Conservation (phyloP, 2,888 invertebrate species). For the Drosophila rellima region DNA sequence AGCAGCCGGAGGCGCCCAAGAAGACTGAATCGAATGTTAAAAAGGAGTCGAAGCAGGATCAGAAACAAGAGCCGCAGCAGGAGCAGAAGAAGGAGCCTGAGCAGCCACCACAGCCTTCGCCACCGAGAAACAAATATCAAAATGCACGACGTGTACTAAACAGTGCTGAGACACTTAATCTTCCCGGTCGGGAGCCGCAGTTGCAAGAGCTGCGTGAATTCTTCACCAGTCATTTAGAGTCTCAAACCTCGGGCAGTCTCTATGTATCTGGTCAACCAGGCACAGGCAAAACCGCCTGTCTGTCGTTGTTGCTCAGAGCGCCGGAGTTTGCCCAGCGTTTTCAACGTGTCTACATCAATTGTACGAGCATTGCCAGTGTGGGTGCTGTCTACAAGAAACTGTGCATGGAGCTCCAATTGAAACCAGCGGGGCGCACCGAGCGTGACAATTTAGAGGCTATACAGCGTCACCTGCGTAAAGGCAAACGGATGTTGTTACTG, state of each 20-base stretch:
- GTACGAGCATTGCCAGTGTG: slow-evolving; percentile 95
- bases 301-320: slow-evolving; percentile 90
- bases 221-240: slow-evolving; percentile 89
- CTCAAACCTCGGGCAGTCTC: slow-evolving; percentile 91
- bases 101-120: slow-evolving; percentile 33
- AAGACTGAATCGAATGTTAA: slow-evolving; percentile 46
- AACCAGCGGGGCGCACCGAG: slow-evolving; percentile 87
- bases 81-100: slow-evolving; percentile 10
- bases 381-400: slow-evolving; percentile 92
- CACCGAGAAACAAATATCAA: slow-evolving; percentile 83
- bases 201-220: slow-evolving; percentile 89
- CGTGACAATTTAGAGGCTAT: slow-evolving; percentile 89
- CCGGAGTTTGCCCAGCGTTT: slow-evolving; percentile 87
- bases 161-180: slow-evolving; percentile 85
- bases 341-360: slow-evolving; percentile 90
- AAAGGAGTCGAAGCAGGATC: not conserved
- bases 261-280: slow-evolving; percentile 99
- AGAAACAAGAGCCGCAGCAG: slow-evolving; percentile 26
- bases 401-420: slow-evolving; percentile 89
- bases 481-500: slow-evolving; percentile 90
- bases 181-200: slow-evolving; percentile 94
- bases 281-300: slow-evolving; percentile 96
- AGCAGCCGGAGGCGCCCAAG: slow-evolving; percentile 9
- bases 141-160: slow-evolving; percentile 84
- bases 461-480: slow-evolving; percentile 89